phyloP scores from a whole-genome alignment of 1,140 invertebrate genomes.

The Meloidogyne hapla region DNA sequence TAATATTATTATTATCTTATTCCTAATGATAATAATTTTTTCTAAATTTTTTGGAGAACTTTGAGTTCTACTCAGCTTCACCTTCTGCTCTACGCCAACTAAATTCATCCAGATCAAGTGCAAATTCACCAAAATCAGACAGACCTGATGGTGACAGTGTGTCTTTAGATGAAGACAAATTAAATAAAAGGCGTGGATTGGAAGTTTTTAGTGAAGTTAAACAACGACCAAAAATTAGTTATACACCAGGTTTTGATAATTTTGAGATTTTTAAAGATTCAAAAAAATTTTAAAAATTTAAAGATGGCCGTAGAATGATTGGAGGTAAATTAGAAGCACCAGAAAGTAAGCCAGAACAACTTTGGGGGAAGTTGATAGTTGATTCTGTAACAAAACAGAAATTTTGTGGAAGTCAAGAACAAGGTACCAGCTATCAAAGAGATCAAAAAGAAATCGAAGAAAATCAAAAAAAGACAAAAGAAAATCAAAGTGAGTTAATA shows the following conservation, averaged over 20 bases:
- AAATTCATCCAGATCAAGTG: not conserved
- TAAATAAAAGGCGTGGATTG: not conserved
- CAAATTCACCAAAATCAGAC: not conserved
- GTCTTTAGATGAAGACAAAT: conserved; percentile 1
- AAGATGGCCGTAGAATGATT: not conserved
- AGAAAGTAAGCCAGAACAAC: not conserved
- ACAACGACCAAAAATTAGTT: not conserved
- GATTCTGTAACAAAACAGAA: not conserved
- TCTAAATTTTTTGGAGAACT: not conserved
- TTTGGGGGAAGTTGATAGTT: not conserved
- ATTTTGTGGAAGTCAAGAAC: not conserved
- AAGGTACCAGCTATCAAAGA: not conserved
- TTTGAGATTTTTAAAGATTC: too few species aligned
- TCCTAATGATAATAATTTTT: not conserved
- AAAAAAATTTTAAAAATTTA: not conserved
- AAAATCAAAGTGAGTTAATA: not conserved
- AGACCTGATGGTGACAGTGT: not conserved
- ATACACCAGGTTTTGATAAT: not conserved
- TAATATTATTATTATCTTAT: too few species aligned
- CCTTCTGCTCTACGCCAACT: not conserved
- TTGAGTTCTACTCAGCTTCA: conserved; percentile 1
- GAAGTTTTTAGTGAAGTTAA: conserved; percentile 3
- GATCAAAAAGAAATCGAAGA: not conserved
- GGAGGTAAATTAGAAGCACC: not conserved
- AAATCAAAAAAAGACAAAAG: not conserved